These are phyloP conservation scores for Pithys albifrons DNA, from an alignment of 2,113 vertebrate species.

Conservation along the genomic window DNA sequence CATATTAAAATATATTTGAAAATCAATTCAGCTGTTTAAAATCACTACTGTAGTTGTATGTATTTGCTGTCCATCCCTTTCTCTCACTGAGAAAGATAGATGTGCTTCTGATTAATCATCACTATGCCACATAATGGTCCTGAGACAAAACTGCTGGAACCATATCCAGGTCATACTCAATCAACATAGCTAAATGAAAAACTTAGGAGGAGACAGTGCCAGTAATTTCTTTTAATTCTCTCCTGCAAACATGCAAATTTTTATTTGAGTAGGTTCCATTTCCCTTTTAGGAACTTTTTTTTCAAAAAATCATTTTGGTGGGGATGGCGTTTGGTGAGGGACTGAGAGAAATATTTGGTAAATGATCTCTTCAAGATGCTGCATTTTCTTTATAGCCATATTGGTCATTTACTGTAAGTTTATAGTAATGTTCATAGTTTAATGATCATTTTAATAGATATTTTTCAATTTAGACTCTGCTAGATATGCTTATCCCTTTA, in stretches of 20 bases:
- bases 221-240: neutral
- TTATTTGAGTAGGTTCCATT: neutral
- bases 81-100: neutral
- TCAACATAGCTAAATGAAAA: neutral
- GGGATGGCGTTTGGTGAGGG: neutral
- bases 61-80: neutral
- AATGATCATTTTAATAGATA: slow-evolving; percentile 53
- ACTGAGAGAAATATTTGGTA: neutral
- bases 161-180: neutral
- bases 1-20: neutral
- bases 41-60: neutral
- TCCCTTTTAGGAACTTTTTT: neutral
- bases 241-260: neutral
- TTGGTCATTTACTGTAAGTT: neutral
- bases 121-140: neutral
- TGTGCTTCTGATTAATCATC: neutral
- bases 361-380: neutral
- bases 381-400: neutral
- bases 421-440: slow-evolving; percentile 32
- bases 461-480: slow-evolving; percentile 58
- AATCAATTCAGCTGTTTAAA: neutral
- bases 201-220: neutral
- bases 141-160: neutral
- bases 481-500: slow-evolving; percentile 60
- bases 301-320: neutral